Evolutionary conservation across 1,140 invertebrate genomes (phyloP), one percentile per base, ranked within the genome.

Genomic region (Adelges cooleyi): DNA sequence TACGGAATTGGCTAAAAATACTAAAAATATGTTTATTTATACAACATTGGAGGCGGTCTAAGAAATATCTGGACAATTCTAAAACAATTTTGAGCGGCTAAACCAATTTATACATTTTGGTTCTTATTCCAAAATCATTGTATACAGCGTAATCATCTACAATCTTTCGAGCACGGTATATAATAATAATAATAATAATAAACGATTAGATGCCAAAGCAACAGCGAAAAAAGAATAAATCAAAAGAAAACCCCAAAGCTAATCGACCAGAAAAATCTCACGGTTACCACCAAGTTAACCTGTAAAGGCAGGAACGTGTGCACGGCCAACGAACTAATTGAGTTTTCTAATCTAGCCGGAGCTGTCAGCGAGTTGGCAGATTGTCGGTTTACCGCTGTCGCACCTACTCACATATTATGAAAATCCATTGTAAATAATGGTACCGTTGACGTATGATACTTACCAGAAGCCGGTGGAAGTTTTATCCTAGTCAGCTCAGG

Each of bases 401-500:
- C 53, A 59, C 53, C 53, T 59, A 38, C 13, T 54, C 66, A 59
- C 53, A 33, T 23, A 13, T 44, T 2, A 40, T n/a, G n/a, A 27
- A 44, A 13, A 18, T 5, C 11, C 53, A 10, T 8, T 44, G 18
- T 44, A 44, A 54, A 5, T 10, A 18, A 40, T n/a, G 25, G 1
- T 22, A 13, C 9, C 25, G 13, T 11, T 2, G 10, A n/a, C 1
- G 0, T n/a, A n/a, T n/a, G n/a, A n/a, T 2, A 18, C 29, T 49
- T 66, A 68, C 70, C 71, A 79, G 80, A 81, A 69, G 82, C 79
- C 36, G 83, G 80, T 40, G 86, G 86, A 46, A 89, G 74, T 74
- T 82, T 82, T 10, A 82, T 86, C 70, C 81, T 79, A 0, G 77
- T 69, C 40, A 88, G 68, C 67, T 86, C 83, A 0, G 89, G 89